Evolutionary conservation across 2,888 invertebrate species (phyloP).

Genomic region (Chrysomela aeneicollis): DNA sequence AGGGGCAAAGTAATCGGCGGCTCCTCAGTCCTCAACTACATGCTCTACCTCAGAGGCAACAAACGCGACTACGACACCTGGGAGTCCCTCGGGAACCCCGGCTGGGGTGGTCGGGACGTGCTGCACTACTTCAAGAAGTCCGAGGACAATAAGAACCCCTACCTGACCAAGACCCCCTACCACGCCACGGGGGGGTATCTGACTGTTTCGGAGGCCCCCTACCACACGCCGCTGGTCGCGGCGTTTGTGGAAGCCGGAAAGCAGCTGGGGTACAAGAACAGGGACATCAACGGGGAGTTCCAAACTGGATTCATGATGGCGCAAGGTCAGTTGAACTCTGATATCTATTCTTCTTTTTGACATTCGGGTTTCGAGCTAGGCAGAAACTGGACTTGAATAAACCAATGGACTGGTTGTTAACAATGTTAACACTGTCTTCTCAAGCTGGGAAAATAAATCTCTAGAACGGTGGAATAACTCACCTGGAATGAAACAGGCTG

Average conservation of each 20-base stretch:
- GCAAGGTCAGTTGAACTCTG: slow-evolving; percentile 67
- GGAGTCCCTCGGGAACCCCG: slow-evolving; percentile 86
- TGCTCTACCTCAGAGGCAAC: slow-evolving; percentile 91
- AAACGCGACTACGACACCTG: slow-evolving; percentile 89
- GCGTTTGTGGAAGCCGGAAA: slow-evolving; percentile 83
- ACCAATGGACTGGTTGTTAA: too few species aligned
- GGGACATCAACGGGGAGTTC: slow-evolving; percentile 86
- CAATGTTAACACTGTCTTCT: too few species aligned
- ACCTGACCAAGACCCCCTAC: slow-evolving; percentile 78
- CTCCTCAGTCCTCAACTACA: slow-evolving; percentile 88
- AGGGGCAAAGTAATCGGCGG: slow-evolving; percentile 93
- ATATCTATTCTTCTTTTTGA: too few species aligned
- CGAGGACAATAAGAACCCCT: slow-evolving; percentile 89
- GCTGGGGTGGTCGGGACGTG: slow-evolving; percentile 85
- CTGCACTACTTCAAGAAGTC: slow-evolving; percentile 89
- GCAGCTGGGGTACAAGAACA: slow-evolving; percentile 76
- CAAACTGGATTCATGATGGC: slow-evolving; percentile 92
- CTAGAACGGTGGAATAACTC: too few species aligned
- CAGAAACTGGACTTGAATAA: too few species aligned
- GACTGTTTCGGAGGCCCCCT: slow-evolving; percentile 87
- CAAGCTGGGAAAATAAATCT: too few species aligned
- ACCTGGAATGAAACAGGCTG: too few species aligned
- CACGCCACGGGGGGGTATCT: slow-evolving; percentile 83
- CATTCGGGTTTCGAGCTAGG: too few species aligned
- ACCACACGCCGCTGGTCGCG: slow-evolving; percentile 80